Percentiles rank a stretch among this genome's conserved stretches.
phyloP scores from a whole-genome alignment of 2,888 invertebrate genomes.

The Latheticus oryzae region DNA sequence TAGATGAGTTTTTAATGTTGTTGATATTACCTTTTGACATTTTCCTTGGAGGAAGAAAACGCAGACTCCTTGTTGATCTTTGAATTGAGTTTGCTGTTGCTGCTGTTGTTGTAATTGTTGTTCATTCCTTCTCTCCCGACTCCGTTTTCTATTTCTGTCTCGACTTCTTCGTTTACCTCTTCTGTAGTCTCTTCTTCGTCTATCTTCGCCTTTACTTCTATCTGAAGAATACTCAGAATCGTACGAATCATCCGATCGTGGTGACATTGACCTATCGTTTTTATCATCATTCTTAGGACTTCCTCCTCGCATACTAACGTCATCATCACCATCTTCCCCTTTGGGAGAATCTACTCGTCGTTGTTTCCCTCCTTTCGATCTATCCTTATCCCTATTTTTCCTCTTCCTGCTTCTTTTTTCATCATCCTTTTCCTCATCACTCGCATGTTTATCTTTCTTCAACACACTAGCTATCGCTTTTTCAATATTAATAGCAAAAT shows the following conservation, averaged over 20 bases:
- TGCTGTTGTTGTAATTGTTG: slow-evolving; percentile 70
- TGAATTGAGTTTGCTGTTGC: slow-evolving; percentile 71
- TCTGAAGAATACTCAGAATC: slow-evolving; percentile 70
- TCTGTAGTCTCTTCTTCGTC: slow-evolving; percentile 39
- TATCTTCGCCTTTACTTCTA: slow-evolving; percentile 46
- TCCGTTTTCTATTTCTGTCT: slow-evolving; percentile 43
- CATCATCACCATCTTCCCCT: slow-evolving; percentile 76
- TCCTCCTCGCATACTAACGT: slow-evolving; percentile 82
- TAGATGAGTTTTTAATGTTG: too few relatives aligned
- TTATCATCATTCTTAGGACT: slow-evolving; percentile 61
- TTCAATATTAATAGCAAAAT: slow-evolving; percentile 83
- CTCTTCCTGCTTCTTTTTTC: slow-evolving; percentile 70
- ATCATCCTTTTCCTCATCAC: slow-evolving; percentile 64
- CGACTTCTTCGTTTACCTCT: slow-evolving; percentile 39
- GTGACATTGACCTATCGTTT: slow-evolving; percentile 45
- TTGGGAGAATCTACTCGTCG: slow-evolving; percentile 64
- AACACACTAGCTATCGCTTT: slow-evolving; percentile 81
- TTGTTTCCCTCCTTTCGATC: slow-evolving; percentile 66
- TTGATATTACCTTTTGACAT: slow-evolving; percentile 74
- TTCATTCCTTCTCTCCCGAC: slow-evolving; percentile 58
- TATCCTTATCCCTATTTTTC: slow-evolving; percentile 70
- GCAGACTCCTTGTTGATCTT: slow-evolving; percentile 80
- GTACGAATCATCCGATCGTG: slow-evolving; percentile 66
- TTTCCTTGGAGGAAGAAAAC: slow-evolving; percentile 90
- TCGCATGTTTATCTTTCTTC: slow-evolving; percentile 70